Conservation (phyloP, 2,797 vertebrate species). For the Crenuchus spilurus region DNA sequence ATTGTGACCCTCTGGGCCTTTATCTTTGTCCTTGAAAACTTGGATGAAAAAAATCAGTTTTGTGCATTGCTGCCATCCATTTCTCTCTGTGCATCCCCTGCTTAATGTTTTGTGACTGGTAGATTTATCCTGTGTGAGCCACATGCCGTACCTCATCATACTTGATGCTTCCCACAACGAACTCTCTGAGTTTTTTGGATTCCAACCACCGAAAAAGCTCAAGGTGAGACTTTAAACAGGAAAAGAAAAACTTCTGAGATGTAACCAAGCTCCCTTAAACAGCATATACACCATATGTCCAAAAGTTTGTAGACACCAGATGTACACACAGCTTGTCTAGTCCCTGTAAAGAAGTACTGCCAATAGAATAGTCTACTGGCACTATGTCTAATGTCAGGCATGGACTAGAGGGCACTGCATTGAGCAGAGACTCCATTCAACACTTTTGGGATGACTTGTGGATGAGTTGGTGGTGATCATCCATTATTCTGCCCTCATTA, state of each 20-base stretch:
- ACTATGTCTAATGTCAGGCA: too few relatives aligned
- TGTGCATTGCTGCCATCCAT: slow-evolving; percentile 32
- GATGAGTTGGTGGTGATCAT: too few relatives aligned
- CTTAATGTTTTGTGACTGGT: slow-evolving; percentile 51
- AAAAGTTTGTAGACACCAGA: too few relatives aligned
- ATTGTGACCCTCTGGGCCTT: background rate
- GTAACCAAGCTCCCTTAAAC: slow-evolving; percentile 28
- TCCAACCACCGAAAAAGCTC: slow-evolving; percentile 87
- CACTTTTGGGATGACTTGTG: too few relatives aligned
- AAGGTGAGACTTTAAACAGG: slow-evolving; percentile 73
- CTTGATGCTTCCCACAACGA: slow-evolving; percentile 88
- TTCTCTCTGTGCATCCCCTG: slow-evolving; percentile 17
- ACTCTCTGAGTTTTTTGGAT: slow-evolving; percentile 83
- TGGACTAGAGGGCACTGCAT: too few relatives aligned
- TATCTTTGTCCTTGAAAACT: slow-evolving; percentile 31
- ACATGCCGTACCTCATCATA: slow-evolving; percentile 86
- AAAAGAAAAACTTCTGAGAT: slow-evolving; percentile 55
- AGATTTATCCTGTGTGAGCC: slow-evolving; percentile 91
- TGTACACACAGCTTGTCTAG: too few relatives aligned
- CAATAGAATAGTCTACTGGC: too few relatives aligned
- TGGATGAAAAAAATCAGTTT: slow-evolving; percentile 26
- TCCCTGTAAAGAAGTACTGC: too few relatives aligned
- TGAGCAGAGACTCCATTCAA: too few relatives aligned
- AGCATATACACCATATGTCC: background rate
- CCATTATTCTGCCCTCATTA: too few relatives aligned